A percentile compares a stretch with the other conserved stretches of the same genome.
phyloP scores from a whole-genome alignment of 2,797 vertebrate genomes.

The Poeciliopsis presidionis region DNA sequence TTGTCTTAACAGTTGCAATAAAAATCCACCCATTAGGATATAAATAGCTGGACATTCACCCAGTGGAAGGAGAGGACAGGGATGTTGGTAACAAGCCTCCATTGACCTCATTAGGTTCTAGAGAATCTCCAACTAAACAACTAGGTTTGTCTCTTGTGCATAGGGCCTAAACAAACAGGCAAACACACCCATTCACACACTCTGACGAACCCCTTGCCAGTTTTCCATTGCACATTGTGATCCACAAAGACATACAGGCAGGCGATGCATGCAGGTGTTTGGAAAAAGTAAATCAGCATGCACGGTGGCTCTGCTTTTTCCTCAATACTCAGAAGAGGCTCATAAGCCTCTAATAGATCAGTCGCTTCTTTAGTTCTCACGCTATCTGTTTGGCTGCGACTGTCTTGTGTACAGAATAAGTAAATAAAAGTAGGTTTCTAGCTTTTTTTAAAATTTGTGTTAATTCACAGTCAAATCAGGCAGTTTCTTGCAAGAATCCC shows the following conservation, averaged over 20 bases:
- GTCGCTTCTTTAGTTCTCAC: constrained; percentile 5
- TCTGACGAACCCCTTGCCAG: constrained; percentile 8
- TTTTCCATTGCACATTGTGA: constrained; percentile 52
- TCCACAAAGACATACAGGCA: constrained; percentile 17
- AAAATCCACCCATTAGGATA: constrained; percentile 33
- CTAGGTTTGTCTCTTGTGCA: constrained; percentile 62
- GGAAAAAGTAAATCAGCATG: constrained; percentile 21
- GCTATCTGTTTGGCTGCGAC: constrained; percentile 9
- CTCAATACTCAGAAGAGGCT: constrained; percentile 19
- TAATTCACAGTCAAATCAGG: constrained; percentile 13
- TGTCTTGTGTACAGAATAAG: constrained; percentile 9
- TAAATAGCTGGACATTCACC: constrained; percentile 23
- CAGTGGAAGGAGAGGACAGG: constrained; percentile 26
- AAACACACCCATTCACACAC: background rate
- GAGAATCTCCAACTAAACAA: constrained; percentile 68
- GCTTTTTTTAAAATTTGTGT: background rate
- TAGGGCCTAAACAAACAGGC: constrained; percentile 20
- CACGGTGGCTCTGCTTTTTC: constrained; percentile 8
- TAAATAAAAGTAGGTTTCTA: constrained; percentile 5
- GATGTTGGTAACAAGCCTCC: constrained; percentile 65
- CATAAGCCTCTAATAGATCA: constrained; percentile 30
- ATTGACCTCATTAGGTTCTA: constrained; percentile 69
- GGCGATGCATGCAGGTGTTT: constrained; percentile 3
- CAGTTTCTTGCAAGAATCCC: background rate
- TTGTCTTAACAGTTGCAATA: constrained; percentile 8